A percentile compares a stretch with the other conserved stretches of the same genome.
These are phyloP conservation scores for Centrocercus urophasianus DNA, from an alignment of 2,113 vertebrate genomes.

Conservation along the genomic window DNA sequence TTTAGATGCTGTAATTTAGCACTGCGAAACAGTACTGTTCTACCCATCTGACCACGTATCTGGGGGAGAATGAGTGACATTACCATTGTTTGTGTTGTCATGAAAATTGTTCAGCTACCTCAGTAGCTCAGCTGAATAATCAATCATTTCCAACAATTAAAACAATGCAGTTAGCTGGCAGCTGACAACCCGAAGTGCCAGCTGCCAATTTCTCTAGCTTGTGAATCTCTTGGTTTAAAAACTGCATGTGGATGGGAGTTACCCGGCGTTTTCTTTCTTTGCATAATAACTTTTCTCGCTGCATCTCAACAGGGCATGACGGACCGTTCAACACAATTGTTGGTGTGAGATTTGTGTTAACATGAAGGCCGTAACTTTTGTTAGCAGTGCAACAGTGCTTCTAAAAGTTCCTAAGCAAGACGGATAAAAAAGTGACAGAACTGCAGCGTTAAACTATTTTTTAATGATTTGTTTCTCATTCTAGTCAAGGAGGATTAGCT, in stretches of 20 bases:
- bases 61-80: neutral
- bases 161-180: neutral
- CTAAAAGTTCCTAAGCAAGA: neutral
- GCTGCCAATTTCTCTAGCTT: conserved; percentile 25
- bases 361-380: neutral
- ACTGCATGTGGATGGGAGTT: neutral
- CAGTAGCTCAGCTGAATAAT: conserved; percentile 37
- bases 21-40: neutral
- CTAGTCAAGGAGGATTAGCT: too few species aligned
- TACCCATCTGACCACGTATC: neutral
- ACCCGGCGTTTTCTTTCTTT: neutral
- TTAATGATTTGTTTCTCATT: neutral
- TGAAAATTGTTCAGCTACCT: neutral
- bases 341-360: neutral
- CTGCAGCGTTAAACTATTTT: neutral
- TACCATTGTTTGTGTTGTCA: neutral
- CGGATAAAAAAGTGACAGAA: neutral
- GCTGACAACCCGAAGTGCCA: neutral
- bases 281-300: neutral
- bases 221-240: neutral
- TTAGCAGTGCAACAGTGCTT: too few species aligned
- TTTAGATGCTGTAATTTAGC: neutral
- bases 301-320: neutral
- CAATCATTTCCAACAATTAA: conserved; percentile 22
- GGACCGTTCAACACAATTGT: neutral